These are phyloP conservation scores for Cirrhinus mrigala DNA, from an alignment of 2,797 vertebrate species.

Conservation along the genomic window DNA sequence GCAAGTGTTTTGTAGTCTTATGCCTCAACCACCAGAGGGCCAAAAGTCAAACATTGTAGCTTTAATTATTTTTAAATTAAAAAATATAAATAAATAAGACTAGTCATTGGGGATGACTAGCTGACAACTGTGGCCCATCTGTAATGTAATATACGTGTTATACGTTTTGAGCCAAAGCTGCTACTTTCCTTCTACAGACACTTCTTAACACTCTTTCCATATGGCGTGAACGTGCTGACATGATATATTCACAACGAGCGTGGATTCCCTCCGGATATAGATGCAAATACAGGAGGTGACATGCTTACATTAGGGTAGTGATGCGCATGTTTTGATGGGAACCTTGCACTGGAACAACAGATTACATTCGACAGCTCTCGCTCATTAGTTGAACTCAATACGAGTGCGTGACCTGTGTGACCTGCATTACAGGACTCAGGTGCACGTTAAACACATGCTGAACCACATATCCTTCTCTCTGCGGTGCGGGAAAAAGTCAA, in stretches of 20 bases:
- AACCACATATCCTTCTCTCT: conserved; percentile 14
- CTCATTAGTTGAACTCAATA: conserved; percentile 37
- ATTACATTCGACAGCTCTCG: conserved; percentile 36
- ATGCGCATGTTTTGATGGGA: conserved; percentile 38
- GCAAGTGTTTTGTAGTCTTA: neutral
- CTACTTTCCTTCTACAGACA: conserved; percentile 11
- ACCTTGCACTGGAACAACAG: conserved; percentile 24
- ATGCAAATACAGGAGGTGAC: conserved; percentile 39
- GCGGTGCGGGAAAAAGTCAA: neutral
- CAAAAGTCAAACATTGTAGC: neutral
- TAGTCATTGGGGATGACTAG: neutral
- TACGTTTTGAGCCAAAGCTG: neutral
- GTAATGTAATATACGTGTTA: conserved; percentile 1
- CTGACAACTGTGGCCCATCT: neutral
- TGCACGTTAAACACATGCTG: neutral
- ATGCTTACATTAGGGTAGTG: conserved; percentile 20
- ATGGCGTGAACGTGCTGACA: conserved; percentile 11
- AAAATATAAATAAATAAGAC: neutral
- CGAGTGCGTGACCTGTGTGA: neutral
- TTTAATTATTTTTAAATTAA: neutral
- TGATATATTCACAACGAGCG: neutral
- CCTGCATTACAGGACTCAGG: conserved; percentile 26
- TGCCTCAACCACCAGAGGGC: neutral
- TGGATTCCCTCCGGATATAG: conserved; percentile 9
- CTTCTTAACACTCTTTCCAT: conserved; percentile 23